These are phyloP conservation scores for Oryzias woworae DNA, from an alignment of 2,113 vertebrate species.

Conservation along the genomic window DNA sequence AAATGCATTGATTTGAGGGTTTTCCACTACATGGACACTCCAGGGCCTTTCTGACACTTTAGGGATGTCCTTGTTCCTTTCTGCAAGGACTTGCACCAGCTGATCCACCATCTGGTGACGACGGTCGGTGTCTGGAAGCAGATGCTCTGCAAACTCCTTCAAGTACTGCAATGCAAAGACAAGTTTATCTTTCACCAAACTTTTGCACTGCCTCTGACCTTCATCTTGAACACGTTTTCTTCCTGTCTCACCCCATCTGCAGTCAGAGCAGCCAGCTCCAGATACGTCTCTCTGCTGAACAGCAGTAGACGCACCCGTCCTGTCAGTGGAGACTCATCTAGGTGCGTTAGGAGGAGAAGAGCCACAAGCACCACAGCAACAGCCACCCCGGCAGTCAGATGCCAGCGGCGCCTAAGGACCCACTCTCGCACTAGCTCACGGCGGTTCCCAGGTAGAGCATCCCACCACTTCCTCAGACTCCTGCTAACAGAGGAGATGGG, in stretches of 20 bases:
- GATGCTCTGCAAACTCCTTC: constrained; percentile 79
- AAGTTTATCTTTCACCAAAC: constrained; percentile 2
- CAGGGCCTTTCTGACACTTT: constrained; percentile 81
- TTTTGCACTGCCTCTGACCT: not conserved
- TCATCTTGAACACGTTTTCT: not conserved
- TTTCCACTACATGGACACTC: constrained; percentile 87
- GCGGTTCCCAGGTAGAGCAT: constrained; percentile 85
- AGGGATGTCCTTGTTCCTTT: constrained; percentile 88
- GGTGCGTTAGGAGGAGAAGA: constrained; percentile 86
- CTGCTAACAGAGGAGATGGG: constrained; percentile 62
- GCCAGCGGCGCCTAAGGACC: constrained; percentile 83
- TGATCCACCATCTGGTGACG: constrained; percentile 82
- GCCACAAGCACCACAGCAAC: constrained; percentile 76
- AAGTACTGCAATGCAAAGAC: constrained; percentile 76
- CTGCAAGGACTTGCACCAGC: constrained; percentile 80
- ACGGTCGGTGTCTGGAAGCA: constrained; percentile 82
- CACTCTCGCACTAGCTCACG: constrained; percentile 82
- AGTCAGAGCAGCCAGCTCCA: constrained; percentile 83
- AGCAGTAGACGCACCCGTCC: constrained; percentile 86
- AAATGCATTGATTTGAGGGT: constrained; percentile 84
- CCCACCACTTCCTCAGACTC: constrained; percentile 96
- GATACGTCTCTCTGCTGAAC: constrained; percentile 86
- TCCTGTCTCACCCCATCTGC: constrained; percentile 80
- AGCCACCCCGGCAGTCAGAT: constrained; percentile 72
- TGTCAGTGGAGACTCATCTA: constrained; percentile 91